Evolutionary conservation across 2,113 vertebrate genomes (phyloP), one percentile per base, ranked within the genome.

Genomic region (Sisor rabdophorus): DNA sequence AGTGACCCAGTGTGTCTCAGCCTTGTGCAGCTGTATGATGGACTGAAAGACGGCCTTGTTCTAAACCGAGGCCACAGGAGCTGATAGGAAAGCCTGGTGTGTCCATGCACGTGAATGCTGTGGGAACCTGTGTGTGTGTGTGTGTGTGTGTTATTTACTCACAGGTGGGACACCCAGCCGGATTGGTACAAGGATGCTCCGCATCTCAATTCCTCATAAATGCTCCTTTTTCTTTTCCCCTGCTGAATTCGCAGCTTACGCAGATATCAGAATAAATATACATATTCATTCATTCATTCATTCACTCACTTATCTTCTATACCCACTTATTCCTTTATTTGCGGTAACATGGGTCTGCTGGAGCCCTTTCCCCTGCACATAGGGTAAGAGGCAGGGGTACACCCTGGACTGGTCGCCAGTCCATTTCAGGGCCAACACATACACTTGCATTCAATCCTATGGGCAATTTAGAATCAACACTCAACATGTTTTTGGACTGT

Each of bases 31-130:
- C 92, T 93, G 91, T 89, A 89, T 73, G 77, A 76, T 77, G 64
- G 44, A 16, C 87, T 93, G 85, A 93, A 93, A 91, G 89, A 81
- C 85, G 81, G 85, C 92, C 86, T 92, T 93, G 91, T 93, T 89
- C 82, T 81, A 80, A 83, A 76, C 76, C 82, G 89, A 89, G 89
- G 87, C 89, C 87, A 86, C 80, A 80, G 80, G 73, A 81, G 84
- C 84, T 88, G 88, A 88, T 86, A 90, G 90, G 85, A 85, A 86
- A 85, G 87, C 85, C 86, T 87, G 87, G 76, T 83, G 87, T 67
- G 64, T 69, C 56, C 22, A 60, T 71, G 75, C 65, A 68, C 81
- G 84, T 85, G 81, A 76, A 83, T 77, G 85, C 82, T 84, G 80
- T 87, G 89, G 87, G 89, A 90, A 90, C 87, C 88, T 81, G 84